These are phyloP conservation scores for Ammodramus savannarum DNA, from an alignment of 2,113 vertebrate genomes.

Conservation along the genomic window DNA sequence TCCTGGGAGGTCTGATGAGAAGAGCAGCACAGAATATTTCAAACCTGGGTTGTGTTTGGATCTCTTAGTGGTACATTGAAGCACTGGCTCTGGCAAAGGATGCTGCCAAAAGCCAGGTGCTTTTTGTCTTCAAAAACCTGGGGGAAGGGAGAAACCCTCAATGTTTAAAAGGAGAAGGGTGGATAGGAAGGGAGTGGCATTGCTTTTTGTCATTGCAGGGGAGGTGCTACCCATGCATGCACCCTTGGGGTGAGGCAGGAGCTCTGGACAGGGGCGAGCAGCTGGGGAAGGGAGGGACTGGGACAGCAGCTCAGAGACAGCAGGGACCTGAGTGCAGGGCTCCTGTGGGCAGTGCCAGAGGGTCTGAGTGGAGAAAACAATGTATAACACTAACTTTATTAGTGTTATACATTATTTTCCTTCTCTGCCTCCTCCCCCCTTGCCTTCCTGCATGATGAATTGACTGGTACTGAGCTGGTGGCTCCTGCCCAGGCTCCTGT, in stretches of 20 bases:
- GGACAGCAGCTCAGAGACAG: neutral
- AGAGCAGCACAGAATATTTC: neutral
- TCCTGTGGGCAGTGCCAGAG: neutral
- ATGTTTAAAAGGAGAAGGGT: neutral
- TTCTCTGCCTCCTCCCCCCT: too few relatives aligned
- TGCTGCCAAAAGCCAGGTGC: neutral
- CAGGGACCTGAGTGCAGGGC: neutral
- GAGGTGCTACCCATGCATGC: accelerated
- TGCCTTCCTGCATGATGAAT: too few relatives aligned
- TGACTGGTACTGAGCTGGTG: too few relatives aligned
- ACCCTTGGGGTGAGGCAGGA: accelerated
- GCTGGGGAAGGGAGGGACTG: neutral
- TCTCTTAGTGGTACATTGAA: neutral
- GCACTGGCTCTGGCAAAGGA: neutral
- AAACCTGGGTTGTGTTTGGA: accelerated
- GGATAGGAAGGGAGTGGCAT: neutral
- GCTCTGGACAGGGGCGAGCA: neutral
- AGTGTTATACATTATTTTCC: too few relatives aligned
- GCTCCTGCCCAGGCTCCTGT: too few relatives aligned
- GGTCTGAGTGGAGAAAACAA: too few relatives aligned
- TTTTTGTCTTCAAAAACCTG: neutral
- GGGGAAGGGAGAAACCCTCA: neutral
- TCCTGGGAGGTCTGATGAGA: neutral
- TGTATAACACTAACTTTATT: too few relatives aligned
- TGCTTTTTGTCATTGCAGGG: accelerated